These are phyloP conservation scores for Tapirus indicus DNA, from an alignment of 2,797 vertebrate species.

Conservation along the genomic window DNA sequence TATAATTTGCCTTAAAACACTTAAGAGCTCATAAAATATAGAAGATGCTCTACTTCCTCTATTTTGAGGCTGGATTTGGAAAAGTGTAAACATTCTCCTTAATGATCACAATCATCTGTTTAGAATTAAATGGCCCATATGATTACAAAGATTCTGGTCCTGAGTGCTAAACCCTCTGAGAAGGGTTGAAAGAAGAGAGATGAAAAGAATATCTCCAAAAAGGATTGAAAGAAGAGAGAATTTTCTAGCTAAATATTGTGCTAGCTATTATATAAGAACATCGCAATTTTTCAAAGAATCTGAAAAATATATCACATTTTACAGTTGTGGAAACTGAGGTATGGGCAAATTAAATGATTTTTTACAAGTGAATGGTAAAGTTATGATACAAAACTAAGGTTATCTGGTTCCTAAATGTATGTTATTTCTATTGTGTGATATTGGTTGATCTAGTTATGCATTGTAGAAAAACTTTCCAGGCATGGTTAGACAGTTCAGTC, in stretches of 20 bases:
- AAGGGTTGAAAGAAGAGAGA: background rate
- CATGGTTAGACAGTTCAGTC: background rate
- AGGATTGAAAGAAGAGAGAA: background rate
- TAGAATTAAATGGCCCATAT: background rate
- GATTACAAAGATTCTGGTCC: background rate
- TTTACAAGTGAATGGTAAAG: background rate
- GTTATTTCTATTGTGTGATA: background rate
- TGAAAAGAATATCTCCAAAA: background rate
- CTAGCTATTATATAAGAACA: background rate
- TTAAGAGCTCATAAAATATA: conserved; percentile 1
- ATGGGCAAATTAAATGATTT: background rate
- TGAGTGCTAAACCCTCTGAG: background rate
- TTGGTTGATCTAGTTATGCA: background rate
- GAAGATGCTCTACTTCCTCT: background rate
- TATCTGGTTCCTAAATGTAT: background rate
- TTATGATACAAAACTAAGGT: background rate
- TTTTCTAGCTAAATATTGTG: background rate
- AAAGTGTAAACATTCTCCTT: background rate
- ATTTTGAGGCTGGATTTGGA: background rate
- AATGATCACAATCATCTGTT: background rate
- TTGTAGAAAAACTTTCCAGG: background rate
- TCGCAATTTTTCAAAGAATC: background rate
- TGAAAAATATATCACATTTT: background rate
- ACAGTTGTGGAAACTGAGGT: background rate
- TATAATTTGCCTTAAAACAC: background rate